These are phyloP conservation scores for Elephantulus edwardii DNA, from an alignment of 2,113 vertebrate species.

Conservation along the genomic window DNA sequence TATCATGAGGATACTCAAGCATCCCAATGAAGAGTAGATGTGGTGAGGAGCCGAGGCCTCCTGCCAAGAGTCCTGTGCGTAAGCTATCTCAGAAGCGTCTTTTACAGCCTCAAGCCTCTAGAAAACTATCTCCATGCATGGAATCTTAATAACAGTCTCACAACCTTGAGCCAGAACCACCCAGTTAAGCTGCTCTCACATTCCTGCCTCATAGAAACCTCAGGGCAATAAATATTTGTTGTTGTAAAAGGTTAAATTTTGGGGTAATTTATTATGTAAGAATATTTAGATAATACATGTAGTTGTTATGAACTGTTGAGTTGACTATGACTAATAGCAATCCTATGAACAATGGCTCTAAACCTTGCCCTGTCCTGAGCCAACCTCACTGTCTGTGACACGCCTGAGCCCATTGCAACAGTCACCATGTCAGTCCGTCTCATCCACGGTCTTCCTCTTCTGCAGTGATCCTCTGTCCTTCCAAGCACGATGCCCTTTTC, in stretches of 20 bases:
- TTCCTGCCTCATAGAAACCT: not conserved
- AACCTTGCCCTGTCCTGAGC: too few relatives aligned
- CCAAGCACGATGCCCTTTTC: too few relatives aligned
- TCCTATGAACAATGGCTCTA: too few relatives aligned
- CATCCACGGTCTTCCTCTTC: too few relatives aligned
- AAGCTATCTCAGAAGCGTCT: not conserved
- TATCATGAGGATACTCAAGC: not conserved
- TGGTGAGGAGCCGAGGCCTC: not conserved
- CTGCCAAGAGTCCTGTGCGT: not conserved
- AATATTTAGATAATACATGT: not conserved
- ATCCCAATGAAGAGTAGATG: not conserved
- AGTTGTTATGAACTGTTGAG: too few relatives aligned
- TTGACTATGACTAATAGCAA: too few relatives aligned
- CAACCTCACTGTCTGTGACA: too few relatives aligned
- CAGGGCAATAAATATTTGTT: not conserved
- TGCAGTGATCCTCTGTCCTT: too few relatives aligned
- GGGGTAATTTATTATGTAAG: not conserved
- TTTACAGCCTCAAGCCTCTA: not conserved
- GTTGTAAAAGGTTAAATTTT: not conserved
- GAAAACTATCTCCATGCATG: not conserved
- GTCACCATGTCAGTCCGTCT: too few relatives aligned
- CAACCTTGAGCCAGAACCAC: not conserved
- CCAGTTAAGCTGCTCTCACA: not conserved
- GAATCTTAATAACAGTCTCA: too few relatives aligned
- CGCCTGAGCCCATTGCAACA: too few relatives aligned